phyloP scores from a whole-genome alignment of 2,888 invertebrate genomes.

The Nomada ruficornis region DNA sequence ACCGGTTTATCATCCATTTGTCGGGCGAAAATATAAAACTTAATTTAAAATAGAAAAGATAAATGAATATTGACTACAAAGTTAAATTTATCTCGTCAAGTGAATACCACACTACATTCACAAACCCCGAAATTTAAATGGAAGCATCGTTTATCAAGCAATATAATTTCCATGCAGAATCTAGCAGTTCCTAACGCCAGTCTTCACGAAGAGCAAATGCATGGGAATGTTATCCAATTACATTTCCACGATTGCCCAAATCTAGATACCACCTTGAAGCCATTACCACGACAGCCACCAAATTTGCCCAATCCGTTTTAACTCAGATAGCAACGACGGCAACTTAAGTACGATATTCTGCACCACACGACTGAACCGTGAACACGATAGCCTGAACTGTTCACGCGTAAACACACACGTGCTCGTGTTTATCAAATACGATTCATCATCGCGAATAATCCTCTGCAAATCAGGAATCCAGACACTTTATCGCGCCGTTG shows the following conservation, averaged over 20 bases:
- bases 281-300: not conserved
- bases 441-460: not conserved
- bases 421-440: not conserved
- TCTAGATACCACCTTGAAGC: not conserved
- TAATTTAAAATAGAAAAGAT: not conserved
- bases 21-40: not conserved
- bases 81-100: too few relatives aligned
- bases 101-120: too few relatives aligned
- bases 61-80: too few relatives aligned
- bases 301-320: conserved; percentile 17
- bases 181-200: not conserved
- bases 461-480: not conserved
- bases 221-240: not conserved
- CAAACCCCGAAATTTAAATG: too few relatives aligned
- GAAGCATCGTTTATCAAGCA: not conserved
- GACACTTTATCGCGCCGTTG: not conserved
- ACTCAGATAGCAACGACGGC: not conserved
- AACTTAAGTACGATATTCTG: conserved; percentile 7
- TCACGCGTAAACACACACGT: not conserved
- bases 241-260: not conserved
- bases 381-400: not conserved
- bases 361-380: not conserved
- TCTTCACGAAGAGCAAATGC: too few relatives aligned
- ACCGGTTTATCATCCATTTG: not conserved
- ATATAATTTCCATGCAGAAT: not conserved